phyloP scores from a whole-genome alignment of 92 coral and sea anemone species.

The Palythoa grandis region DNA sequence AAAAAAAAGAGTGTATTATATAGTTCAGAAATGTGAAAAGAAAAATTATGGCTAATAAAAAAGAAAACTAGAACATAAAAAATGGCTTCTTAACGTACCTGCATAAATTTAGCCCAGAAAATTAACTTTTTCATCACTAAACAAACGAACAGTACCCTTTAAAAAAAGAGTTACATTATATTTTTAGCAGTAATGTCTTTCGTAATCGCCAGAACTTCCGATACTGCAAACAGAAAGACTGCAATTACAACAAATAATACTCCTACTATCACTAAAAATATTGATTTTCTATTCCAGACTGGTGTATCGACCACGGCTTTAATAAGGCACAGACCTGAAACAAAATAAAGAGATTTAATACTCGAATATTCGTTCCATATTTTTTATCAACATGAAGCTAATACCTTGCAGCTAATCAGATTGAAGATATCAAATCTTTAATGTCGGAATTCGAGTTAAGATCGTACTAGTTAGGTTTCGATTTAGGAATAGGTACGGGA shows the following conservation, averaged over 20 bases:
- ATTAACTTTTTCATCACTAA: too few relatives aligned
- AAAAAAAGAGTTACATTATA: neutral
- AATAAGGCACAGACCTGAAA: slow-evolving; percentile 78
- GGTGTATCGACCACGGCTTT: slow-evolving; percentile 64
- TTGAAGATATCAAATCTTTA: neutral
- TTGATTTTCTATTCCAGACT: slow-evolving; percentile 47
- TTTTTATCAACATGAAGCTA: neutral
- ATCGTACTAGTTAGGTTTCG: neutral
- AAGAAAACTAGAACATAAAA: too few relatives aligned
- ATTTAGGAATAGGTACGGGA: neutral
- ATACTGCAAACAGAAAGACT: slow-evolving; percentile 83
- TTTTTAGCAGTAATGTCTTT: slow-evolving; percentile 66
- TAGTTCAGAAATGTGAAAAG: too few relatives aligned
- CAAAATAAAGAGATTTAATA: neutral
- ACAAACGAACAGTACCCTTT: too few relatives aligned
- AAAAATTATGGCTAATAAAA: too few relatives aligned
- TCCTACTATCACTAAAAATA: slow-evolving; percentile 64
- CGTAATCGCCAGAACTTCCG: slow-evolving; percentile 84
- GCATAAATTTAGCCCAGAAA: too few relatives aligned
- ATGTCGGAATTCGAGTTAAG: neutral
- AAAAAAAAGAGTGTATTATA: too few relatives aligned
- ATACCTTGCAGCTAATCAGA: neutral
- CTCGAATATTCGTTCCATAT: neutral
- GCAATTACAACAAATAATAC: slow-evolving; percentile 76
- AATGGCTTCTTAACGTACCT: too few relatives aligned